Conservation (phyloP, 2,113 vertebrate genomes). For the Choloepus hoffmanni region DNA sequence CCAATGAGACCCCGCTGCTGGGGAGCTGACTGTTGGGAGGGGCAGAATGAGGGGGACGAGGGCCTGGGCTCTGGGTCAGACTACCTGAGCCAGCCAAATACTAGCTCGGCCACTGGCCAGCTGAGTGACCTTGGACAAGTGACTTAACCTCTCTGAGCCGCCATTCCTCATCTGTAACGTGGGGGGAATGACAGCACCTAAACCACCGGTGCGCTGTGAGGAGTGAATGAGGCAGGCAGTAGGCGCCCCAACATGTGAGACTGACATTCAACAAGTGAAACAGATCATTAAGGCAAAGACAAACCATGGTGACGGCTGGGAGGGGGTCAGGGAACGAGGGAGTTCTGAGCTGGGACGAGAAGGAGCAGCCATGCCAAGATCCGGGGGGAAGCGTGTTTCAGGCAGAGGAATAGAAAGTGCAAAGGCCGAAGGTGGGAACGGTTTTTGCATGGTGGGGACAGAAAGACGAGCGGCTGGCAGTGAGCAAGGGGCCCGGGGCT, state of each 20-base stretch:
- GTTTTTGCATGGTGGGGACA: not conserved
- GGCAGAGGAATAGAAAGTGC: not conserved
- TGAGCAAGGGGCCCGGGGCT: not conserved
- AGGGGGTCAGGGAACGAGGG: not conserved
- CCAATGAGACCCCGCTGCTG: not conserved
- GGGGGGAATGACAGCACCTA: not conserved
- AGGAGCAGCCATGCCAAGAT: not conserved
- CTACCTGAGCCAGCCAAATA: not conserved
- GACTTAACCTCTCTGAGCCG: not conserved
- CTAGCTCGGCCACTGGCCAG: not conserved
- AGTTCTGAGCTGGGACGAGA: not conserved
- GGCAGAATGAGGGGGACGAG: not conserved
- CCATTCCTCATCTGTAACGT: not conserved
- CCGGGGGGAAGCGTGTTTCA: too few relatives aligned
- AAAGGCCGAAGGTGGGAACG: not conserved
- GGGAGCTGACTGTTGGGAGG: not conserved
- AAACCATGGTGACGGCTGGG: rapidly evolving
- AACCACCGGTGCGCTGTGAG: rapidly evolving
- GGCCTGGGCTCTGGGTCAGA: not conserved
- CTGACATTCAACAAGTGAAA: rapidly evolving
- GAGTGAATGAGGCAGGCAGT: not conserved
- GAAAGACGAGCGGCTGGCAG: rapidly evolving
- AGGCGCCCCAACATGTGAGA: not conserved
- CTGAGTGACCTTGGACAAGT: not conserved
- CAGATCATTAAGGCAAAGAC: too few relatives aligned